These are phyloP conservation scores for Araneus ventricosus DNA, from an alignment of 1,140 invertebrate species.

Conservation along the genomic window DNA sequence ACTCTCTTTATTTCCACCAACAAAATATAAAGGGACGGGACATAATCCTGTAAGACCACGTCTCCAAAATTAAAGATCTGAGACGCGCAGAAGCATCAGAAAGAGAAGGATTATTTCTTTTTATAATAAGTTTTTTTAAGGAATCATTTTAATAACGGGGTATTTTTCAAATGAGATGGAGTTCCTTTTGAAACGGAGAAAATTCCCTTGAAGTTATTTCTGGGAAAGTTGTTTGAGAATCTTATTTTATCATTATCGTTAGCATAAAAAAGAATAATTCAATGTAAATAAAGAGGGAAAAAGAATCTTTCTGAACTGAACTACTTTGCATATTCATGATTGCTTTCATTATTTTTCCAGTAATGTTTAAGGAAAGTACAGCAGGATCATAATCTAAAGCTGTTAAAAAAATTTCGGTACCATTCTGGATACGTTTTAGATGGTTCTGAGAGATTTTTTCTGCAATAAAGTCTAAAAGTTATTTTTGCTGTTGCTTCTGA, in stretches of 20 bases:
- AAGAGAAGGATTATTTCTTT: conserved; percentile 24
- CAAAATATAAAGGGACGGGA: neutral
- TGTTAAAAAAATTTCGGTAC: neutral
- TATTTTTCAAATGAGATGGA: conserved; percentile 12
- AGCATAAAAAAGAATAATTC: conserved; percentile 10
- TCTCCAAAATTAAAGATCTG: conserved; percentile 12
- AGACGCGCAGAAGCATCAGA: neutral
- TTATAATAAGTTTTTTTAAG: neutral
- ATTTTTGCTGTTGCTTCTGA: too few species aligned
- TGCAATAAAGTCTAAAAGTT: too few species aligned
- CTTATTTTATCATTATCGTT: conserved; percentile 51
- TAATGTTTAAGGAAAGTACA: neutral
- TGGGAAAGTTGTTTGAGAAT: conserved; percentile 32
- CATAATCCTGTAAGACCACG: conserved; percentile 36
- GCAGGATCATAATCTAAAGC: neutral
- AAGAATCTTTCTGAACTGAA: neutral
- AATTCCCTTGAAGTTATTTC: neutral
- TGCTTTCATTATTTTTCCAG: conserved; percentile 21
- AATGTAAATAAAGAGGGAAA: conserved; percentile 1
- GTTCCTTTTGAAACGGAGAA: neutral
- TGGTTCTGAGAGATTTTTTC: neutral
- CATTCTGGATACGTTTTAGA: neutral
- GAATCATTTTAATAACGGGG: conserved; percentile 21
- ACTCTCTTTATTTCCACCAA: neutral
- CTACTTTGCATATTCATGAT: conserved; percentile 45